Conservation (phyloP, 2,797 vertebrate genomes). For the Enteromius viviparus region DNA sequence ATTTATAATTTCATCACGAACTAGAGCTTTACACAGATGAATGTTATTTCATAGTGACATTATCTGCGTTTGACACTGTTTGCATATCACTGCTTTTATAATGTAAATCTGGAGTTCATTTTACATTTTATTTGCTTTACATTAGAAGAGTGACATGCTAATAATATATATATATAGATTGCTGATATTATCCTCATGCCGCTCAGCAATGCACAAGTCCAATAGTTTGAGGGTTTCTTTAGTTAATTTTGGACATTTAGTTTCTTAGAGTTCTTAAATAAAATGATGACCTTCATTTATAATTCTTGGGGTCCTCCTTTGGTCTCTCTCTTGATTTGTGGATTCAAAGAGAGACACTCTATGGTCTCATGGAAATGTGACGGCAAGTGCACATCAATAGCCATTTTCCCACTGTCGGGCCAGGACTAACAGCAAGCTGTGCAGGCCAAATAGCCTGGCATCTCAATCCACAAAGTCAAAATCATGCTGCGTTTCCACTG, state of each 20-base stretch:
- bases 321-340: no score
- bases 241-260: not conserved
- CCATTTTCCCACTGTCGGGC: not conserved
- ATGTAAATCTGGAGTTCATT: not conserved
- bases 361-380: not conserved
- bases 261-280: not conserved
- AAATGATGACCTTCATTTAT: not conserved
- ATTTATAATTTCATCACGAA: conserved; percentile 12
- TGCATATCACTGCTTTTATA: not conserved
- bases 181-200: not conserved
- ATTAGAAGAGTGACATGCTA: not conserved
- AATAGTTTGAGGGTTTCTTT: not conserved
- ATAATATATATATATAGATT: not conserved
- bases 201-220: not conserved
- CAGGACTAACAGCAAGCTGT: not conserved
- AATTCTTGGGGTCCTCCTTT: not conserved
- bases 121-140: conserved; percentile 5
- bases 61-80: conserved; percentile 14
- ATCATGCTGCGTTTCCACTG: not conserved
- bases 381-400: not conserved
- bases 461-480: not conserved
- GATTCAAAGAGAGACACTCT: not conserved
- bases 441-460: not conserved
- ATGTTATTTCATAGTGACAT: conserved; percentile 11
- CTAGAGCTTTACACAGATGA: not conserved